Conservation (phyloP, 1,140 invertebrate species). For the Pachyrhynchus sulphureomaculatus region DNA sequence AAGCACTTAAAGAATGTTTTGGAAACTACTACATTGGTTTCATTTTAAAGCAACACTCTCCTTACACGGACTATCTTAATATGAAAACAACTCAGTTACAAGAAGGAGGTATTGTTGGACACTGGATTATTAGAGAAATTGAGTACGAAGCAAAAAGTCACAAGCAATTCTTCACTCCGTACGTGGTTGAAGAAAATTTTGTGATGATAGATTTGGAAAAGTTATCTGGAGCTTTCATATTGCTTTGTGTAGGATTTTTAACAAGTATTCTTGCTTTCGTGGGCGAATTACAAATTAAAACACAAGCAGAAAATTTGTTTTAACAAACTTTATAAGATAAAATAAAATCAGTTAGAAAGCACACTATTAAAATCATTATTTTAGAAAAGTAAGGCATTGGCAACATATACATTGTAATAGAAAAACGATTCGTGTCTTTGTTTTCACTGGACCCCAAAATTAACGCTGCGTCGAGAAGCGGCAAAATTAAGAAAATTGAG, state of each 20-base stretch:
- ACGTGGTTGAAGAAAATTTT: background rate
- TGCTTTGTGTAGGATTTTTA: background rate
- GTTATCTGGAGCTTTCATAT: slow-evolving; percentile 1
- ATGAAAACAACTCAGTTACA: background rate
- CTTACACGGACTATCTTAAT: slow-evolving; percentile 7
- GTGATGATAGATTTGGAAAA: background rate
- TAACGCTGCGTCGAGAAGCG: too few relatives aligned
- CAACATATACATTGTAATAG: too few relatives aligned
- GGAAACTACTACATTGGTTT: slow-evolving; percentile 18
- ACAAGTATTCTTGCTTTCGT: too few relatives aligned
- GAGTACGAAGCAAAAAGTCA: background rate
- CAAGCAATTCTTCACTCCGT: slow-evolving; percentile 5
- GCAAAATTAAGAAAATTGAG: too few relatives aligned
- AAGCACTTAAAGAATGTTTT: slow-evolving; percentile 11
- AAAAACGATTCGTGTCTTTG: too few relatives aligned
- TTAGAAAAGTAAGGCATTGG: too few relatives aligned
- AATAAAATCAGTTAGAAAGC: too few relatives aligned
- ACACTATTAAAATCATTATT: too few relatives aligned
- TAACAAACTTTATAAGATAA: too few relatives aligned
- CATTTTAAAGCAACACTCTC: slow-evolving; percentile 14
- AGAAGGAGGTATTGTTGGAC: slow-evolving; percentile 13
- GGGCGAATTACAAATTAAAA: too few relatives aligned
- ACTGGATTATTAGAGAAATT: slow-evolving; percentile 11
- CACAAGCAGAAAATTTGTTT: too few relatives aligned
- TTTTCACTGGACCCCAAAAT: too few relatives aligned